Evolutionary conservation across 2,797 vertebrate species (phyloP), one percentile per base, ranked within the genome.

Genomic region (Alfaro cultratus): DNA sequence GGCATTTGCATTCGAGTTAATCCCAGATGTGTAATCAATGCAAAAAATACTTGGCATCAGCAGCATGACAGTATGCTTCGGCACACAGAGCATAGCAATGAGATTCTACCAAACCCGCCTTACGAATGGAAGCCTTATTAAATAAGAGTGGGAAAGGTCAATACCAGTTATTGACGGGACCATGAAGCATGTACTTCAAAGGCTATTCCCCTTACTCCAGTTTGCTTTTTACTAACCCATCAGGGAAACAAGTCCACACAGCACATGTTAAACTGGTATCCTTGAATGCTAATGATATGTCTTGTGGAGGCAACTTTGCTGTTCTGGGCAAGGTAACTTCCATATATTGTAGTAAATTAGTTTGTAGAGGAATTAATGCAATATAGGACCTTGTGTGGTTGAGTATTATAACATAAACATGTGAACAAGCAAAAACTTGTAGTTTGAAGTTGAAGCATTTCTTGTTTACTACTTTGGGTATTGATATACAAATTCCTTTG

Each of bases 111-210:
- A 93, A 94, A 92, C 90, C 90, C 85, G 86, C 87, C 86, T 78
- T 45, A 83, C 85, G 88, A 95, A 93, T 85, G 86, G 84, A 90
- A 95, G 92, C 89, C 82, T 91, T 95, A 94, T 95, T 95, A 94
- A 96, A 96, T 96, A 96, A 96, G 95, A 96, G 88, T 85, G 83
- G 90, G 87, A 93, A 91, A 83, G 94, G 89, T 96, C 94, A 96
- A 96, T 96, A 95, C 81, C 85, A 85, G 90, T 90, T 94, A 96
- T 94, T 80, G 92, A 96, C 84, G 51, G 93, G 89, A 91, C 89
- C 80, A 84, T 94, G 93, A 90, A 95, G 84, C 82, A 75, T 76
- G 75, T 76, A 87, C 91, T 96, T 96, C 89, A 96, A 96, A 96
- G 91, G 83, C 86, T 72, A 73, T 79, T 64, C 18, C 74, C 57